Evolutionary conservation across 2,797 vertebrate genomes (phyloP).

Genomic region (Micromesistius poutassou): DNA sequence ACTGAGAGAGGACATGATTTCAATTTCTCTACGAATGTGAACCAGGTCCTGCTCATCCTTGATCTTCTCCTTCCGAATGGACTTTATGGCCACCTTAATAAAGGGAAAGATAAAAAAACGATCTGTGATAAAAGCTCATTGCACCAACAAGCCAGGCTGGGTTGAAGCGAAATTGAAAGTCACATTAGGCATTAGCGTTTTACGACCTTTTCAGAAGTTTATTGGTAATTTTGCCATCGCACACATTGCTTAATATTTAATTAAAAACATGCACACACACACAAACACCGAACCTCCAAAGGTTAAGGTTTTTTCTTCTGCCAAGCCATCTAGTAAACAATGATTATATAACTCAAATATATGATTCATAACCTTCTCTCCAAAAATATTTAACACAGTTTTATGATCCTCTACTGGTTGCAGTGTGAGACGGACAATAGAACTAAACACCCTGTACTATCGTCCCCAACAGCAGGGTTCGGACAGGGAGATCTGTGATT

Average conservation of each 20-base stretch:
- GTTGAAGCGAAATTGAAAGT: not conserved
- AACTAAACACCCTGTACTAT: not conserved
- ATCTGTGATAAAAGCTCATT: not conserved
- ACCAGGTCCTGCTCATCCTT: slow-evolving; percentile 92
- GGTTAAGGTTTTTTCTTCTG: too few relatives aligned
- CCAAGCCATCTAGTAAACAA: not conserved
- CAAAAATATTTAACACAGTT: not conserved
- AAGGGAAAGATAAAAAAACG: not conserved
- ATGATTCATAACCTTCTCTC: not conserved
- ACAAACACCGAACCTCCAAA: not conserved
- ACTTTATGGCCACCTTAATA: slow-evolving; percentile 92
- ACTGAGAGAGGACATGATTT: slow-evolving; percentile 96
- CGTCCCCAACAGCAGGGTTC: not conserved
- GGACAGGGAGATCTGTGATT: not conserved
- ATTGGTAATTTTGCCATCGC: not conserved
- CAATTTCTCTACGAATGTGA: slow-evolving; percentile 94
- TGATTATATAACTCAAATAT: not conserved
- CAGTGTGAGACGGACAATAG: not conserved
- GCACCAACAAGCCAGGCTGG: not conserved
- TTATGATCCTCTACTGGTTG: not conserved
- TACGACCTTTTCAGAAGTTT: not conserved
- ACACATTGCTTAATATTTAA: not conserved
- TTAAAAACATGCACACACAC: not conserved
- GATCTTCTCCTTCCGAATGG: slow-evolving; percentile 92
- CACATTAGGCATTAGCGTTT: not conserved